Percentiles rank a stretch among this genome's conserved stretches.
These are phyloP conservation scores for Propsilocerus akamusi DNA, from an alignment of 1,140 invertebrate genomes.

Conservation along the genomic window DNA sequence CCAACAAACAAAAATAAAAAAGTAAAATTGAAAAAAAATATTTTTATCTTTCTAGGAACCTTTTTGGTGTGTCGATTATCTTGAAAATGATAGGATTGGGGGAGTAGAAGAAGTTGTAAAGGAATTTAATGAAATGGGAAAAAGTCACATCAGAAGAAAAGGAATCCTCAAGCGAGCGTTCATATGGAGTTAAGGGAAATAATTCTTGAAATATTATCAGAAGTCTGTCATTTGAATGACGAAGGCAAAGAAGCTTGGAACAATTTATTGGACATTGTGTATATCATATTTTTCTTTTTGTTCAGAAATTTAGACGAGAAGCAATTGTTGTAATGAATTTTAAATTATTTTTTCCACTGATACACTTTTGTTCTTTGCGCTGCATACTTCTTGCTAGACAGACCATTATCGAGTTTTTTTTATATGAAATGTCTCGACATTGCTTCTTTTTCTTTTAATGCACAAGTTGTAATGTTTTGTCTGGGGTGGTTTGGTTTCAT, in stretches of 20 bases:
- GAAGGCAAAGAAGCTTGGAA: slow-evolving; percentile 16
- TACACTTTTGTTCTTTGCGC: too few relatives aligned
- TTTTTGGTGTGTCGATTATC: not conserved
- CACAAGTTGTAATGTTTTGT: too few relatives aligned
- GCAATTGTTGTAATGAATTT: too few relatives aligned
- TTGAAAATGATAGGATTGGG: not conserved
- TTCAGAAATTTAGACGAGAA: slow-evolving; percentile 17
- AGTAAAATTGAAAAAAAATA: too few relatives aligned
- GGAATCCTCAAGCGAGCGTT: not conserved
- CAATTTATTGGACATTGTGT: slow-evolving; percentile 18
- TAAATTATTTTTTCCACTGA: too few relatives aligned
- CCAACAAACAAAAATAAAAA: too few relatives aligned
- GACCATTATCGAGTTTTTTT: too few relatives aligned
- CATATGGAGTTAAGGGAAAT: slow-evolving; percentile 17
- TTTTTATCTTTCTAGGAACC: too few relatives aligned
- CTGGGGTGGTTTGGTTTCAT: too few relatives aligned
- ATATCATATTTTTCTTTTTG: slow-evolving; percentile 19
- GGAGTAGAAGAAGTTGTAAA: not conserved
- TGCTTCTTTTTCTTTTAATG: too few relatives aligned
- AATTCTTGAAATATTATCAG: slow-evolving; percentile 19
- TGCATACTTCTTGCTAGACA: too few relatives aligned
- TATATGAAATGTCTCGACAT: too few relatives aligned
- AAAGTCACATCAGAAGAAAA: not conserved
- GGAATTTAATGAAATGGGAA: not conserved
- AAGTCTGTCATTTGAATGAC: slow-evolving; percentile 18